These are phyloP conservation scores for Clanis bilineata DNA, from an alignment of 2,888 invertebrate species.

Conservation along the genomic window DNA sequence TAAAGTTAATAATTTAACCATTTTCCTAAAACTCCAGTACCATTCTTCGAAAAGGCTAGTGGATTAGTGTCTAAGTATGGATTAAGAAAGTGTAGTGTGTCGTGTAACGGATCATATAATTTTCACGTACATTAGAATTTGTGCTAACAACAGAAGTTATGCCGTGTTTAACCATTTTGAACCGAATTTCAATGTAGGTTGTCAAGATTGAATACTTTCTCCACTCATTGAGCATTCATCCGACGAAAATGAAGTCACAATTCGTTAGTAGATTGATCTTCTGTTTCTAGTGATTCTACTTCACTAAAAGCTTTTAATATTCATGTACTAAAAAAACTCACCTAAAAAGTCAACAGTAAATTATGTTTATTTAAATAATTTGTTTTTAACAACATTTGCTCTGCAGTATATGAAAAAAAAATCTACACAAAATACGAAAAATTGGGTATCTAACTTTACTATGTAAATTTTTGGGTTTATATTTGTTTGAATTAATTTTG, in stretches of 20 bases:
- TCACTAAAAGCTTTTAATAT: no score
- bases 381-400: no score
- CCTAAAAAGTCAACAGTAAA: no score
- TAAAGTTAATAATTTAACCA: slow-evolving; percentile 6
- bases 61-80: slow-evolving; percentile 28
- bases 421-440: no score
- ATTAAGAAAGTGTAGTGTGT: slow-evolving; percentile 32
- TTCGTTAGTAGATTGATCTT: background rate
- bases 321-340: no score
- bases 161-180: slow-evolving; percentile 17
- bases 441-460: no score
- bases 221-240: background rate
- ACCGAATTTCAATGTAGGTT: background rate
- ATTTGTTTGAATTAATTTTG: no score
- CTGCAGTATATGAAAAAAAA: no score
- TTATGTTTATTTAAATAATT: no score
- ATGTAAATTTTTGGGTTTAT: no score
- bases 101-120: slow-evolving; percentile 34
- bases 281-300: no score
- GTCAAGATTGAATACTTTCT: background rate
- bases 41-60: slow-evolving; percentile 25
- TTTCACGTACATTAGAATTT: slow-evolving; percentile 27
- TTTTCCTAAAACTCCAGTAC: slow-evolving; percentile 22
- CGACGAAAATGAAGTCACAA: background rate
- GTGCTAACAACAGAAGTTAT: slow-evolving; percentile 28